These are phyloP conservation scores for Typhlomys cinereus DNA, from an alignment of 2,113 vertebrate genomes.

Conservation along the genomic window DNA sequence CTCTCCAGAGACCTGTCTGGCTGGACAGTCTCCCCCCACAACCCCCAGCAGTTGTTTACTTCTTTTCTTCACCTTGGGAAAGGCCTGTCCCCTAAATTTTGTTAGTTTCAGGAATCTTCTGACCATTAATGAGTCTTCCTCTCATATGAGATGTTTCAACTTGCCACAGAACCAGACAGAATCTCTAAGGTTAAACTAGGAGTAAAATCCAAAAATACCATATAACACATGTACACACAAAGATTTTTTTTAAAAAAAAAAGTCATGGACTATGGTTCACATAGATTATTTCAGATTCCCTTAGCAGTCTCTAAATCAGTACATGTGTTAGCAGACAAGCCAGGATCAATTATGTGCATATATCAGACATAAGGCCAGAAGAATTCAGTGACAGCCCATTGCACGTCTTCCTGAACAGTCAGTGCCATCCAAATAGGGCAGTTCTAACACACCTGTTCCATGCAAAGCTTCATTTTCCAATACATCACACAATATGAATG, in stretches of 20 bases:
- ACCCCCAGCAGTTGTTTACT: too few relatives aligned
- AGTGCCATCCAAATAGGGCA: not conserved
- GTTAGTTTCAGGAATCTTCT: too few relatives aligned
- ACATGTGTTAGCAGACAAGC: constrained; percentile 76
- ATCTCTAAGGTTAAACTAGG: too few relatives aligned
- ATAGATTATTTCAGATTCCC: constrained; percentile 79
- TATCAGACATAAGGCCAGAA: constrained; percentile 67
- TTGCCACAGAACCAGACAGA: too few relatives aligned
- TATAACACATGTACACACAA: too few relatives aligned
- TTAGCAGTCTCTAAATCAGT: constrained; percentile 68
- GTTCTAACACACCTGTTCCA: not conserved
- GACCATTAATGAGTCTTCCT: too few relatives aligned
- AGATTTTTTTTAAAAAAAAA: not conserved
- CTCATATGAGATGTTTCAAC: too few relatives aligned
- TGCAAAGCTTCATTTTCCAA: not conserved
- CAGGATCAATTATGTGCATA: constrained; percentile 72
- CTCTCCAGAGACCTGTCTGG: too few relatives aligned
- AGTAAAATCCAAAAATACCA: too few relatives aligned
- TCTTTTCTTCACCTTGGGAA: too few relatives aligned
- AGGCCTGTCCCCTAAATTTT: too few relatives aligned
- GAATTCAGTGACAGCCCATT: constrained; percentile 49
- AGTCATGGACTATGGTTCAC: constrained; percentile 68
- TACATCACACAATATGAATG: not conserved
- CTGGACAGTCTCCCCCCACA: too few relatives aligned
- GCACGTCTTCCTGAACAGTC: constrained; percentile 40